Evolutionary conservation across 2,113 vertebrate genomes (phyloP).

Genomic region (Progne subis): DNA sequence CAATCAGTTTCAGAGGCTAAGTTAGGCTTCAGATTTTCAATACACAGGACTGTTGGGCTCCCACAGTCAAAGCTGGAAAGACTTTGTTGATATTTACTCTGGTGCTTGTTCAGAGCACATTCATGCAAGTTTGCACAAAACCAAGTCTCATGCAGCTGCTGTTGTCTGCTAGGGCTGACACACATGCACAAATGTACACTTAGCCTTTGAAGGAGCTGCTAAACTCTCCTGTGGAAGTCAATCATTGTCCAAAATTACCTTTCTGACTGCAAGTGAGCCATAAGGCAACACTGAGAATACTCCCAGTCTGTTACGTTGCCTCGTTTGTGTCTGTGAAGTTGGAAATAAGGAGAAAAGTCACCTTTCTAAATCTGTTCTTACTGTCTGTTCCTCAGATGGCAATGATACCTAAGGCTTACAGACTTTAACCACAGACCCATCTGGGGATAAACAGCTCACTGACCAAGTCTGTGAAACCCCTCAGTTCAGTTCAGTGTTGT

Average conservation of each 20-base stretch:
- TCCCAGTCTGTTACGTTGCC: neutral
- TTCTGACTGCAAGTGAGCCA: neutral
- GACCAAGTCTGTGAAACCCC: neutral
- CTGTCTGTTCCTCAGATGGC: neutral
- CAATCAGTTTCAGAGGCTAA: neutral
- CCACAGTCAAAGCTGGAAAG: neutral
- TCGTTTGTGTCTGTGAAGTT: neutral
- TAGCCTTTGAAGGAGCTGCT: neutral
- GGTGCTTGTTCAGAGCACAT: neutral
- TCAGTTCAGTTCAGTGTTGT: neutral
- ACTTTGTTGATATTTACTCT: neutral
- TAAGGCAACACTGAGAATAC: neutral
- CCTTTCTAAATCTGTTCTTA: neutral
- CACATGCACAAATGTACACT: fast-evolving
- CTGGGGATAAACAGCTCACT: neutral
- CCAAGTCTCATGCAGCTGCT: fast-evolving
- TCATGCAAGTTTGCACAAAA: neutral
- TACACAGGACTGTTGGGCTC: neutral
- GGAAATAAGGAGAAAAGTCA: neutral
- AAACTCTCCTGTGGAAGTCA: neutral
- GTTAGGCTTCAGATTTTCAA: neutral
- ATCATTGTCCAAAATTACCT: neutral
- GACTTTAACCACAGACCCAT: neutral
- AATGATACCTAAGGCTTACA: neutral
- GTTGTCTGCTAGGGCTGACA: neutral